phyloP scores from a whole-genome alignment of 2,797 vertebrate species.

The Girardinus metallicus region DNA sequence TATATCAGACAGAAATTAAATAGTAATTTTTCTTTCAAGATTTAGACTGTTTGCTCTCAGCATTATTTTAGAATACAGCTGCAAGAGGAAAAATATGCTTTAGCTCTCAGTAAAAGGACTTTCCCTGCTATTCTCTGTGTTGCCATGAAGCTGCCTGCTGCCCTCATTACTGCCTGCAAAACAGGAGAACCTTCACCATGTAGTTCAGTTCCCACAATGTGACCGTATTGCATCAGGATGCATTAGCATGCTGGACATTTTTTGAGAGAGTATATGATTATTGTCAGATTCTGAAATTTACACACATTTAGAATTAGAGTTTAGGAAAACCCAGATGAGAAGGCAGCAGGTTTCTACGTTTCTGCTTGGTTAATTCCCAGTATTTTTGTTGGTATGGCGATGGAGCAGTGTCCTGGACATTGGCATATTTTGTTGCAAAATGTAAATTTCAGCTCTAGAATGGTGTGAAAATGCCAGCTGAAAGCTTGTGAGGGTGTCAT shows the following conservation, averaged over 20 bases:
- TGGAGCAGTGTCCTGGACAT: not conserved
- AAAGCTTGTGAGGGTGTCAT: not conserved
- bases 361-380: not conserved
- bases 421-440: not conserved
- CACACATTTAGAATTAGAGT: not conserved
- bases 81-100: not conserved
- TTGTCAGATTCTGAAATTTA: not conserved
- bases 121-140: not conserved
- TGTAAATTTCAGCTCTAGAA: not conserved
- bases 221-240: not conserved
- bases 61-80: not conserved
- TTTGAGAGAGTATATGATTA: not conserved
- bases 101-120: not conserved
- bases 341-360: not conserved
- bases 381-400: not conserved
- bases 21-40: not conserved
- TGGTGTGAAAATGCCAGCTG: not conserved
- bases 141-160: not conserved
- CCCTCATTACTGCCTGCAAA: not conserved
- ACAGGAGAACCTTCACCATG: not conserved
- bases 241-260: not conserved
- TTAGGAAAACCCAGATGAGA: not conserved
- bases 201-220: not conserved
- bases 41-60: not conserved
- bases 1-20: constrained; percentile 4